These are phyloP conservation scores for Epinephelus awoara DNA, from an alignment of 2,797 vertebrate species.

Conservation along the genomic window DNA sequence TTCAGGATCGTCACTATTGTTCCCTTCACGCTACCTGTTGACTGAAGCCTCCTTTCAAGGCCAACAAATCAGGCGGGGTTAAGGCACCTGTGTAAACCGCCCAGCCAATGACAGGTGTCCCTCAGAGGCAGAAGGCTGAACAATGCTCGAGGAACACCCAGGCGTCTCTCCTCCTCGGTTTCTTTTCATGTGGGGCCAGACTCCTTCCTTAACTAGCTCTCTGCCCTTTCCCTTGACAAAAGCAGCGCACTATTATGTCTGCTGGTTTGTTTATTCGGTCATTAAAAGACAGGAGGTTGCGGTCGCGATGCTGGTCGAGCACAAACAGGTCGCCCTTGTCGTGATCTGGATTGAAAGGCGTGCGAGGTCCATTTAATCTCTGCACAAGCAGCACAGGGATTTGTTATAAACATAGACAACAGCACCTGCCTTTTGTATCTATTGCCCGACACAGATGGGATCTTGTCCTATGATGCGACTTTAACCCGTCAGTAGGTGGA, in stretches of 20 bases:
- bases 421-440: conserved; percentile 55
- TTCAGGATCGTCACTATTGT: conserved; percentile 69
- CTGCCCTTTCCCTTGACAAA: conserved; percentile 77
- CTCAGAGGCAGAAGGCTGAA: conserved; percentile 78
- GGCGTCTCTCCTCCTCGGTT: conserved; percentile 58
- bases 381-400: conserved; percentile 34
- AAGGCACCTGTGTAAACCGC: conserved; percentile 79
- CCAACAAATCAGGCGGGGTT: conserved; percentile 61
- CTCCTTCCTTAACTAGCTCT: conserved; percentile 73
- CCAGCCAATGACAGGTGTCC: conserved; percentile 81
- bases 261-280: conserved; percentile 71
- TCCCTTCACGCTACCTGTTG: conserved; percentile 73
- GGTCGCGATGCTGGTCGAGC: conserved; percentile 40
- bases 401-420: conserved; percentile 31
- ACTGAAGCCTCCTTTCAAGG: conserved; percentile 79
- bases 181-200: conserved; percentile 74
- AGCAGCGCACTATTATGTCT: conserved; percentile 71
- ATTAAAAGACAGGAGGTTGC: conserved; percentile 72
- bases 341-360: conserved; percentile 40
- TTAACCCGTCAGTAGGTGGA: conserved; percentile 27
- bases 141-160: conserved; percentile 77
- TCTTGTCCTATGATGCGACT: conserved; percentile 50
- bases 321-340: conserved; percentile 58
- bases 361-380: conserved; percentile 45
- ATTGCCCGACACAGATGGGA: conserved; percentile 1